Base-by-base conservation (phyloP, 2,888 invertebrate genomes). In the Cepaea hortensis region DNA sequence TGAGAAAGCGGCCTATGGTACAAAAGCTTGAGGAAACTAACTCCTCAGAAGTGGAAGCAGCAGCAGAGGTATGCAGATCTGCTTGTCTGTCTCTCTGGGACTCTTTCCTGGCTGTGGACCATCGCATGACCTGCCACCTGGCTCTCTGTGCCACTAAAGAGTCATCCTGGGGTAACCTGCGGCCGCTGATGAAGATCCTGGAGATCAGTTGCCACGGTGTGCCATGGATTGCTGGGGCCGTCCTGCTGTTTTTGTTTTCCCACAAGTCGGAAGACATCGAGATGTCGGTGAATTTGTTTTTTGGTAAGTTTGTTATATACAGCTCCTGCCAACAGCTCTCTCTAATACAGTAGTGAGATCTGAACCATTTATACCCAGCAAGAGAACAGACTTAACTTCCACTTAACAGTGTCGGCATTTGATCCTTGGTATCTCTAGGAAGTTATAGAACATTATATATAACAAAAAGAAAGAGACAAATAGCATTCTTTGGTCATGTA, bases 141-240 rank as follows among this genome's bases (percentile, higher is more conserved):
- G 90, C 91, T 48, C 85, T 93, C 0, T 94, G 93, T 90, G 92
- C 93, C 18, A 89, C 90, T 77, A 89, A 89, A 82, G 90, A 90
- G 23, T 91, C 92, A 0, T 73, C 89, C 0, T 84, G 91, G 76
- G 91, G 92, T 48, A 48, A 87, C 62, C 73, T 92, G 46, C 94
- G 95, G 89, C 93, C 95, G 1, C 93, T 95, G 89, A 95, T 96
- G 93, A 95, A 95, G 92, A 86, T 94, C 15, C 91, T 96, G n/a
- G 96, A 96, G 94, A 95, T 97, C 90, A 97, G 97, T 9, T 98
- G 98, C 92, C 97, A 98, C 95, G 98, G 98, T 13, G 96, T 98
- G 81, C 96, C 97, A 6, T 98, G 98, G 98, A 94, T 98, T 82
- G 96, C 96, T 9, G 96, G 96, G 50, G 97, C 97, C 96, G 94